phyloP scores from a whole-genome alignment of 2,888 invertebrate genomes.

The Plemyria rubiginata region DNA sequence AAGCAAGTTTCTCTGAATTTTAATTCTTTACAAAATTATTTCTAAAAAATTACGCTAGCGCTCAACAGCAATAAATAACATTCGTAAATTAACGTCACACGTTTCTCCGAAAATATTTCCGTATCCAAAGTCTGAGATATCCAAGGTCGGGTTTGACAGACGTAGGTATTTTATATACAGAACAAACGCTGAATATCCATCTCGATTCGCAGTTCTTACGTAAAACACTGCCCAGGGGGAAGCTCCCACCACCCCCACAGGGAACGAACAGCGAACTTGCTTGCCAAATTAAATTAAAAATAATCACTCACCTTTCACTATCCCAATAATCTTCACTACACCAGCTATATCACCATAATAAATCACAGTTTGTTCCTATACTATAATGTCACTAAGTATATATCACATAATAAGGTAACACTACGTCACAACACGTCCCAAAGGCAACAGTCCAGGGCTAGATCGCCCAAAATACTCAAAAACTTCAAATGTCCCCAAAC shows the following conservation, averaged over 20 bases:
- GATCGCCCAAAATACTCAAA: slow-evolving; percentile 75
- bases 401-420: slow-evolving; percentile 84
- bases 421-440: slow-evolving; percentile 83
- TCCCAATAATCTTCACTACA: slow-evolving; percentile 72
- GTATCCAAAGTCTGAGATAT: slow-evolving; percentile 77
- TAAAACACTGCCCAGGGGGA: slow-evolving; percentile 58
- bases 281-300: slow-evolving; percentile 59
- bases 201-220: slow-evolving; percentile 65
- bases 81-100: slow-evolving; percentile 59
- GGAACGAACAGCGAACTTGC: slow-evolving; percentile 52
- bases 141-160: slow-evolving; percentile 80
- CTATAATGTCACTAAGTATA: slow-evolving; percentile 77
- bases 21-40: slow-evolving; percentile 39
- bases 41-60: slow-evolving; percentile 46
- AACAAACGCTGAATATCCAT: slow-evolving; percentile 59
- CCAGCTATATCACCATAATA: slow-evolving; percentile 81
- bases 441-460: slow-evolving; percentile 81
- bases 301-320: slow-evolving; percentile 70
- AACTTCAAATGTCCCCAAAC: slow-evolving; percentile 78
- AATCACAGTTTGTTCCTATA: slow-evolving; percentile 84
- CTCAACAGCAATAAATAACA: slow-evolving; percentile 57
- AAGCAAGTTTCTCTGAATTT: slow-evolving; percentile 29
- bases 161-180: slow-evolving; percentile 54
- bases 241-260: slow-evolving; percentile 41
- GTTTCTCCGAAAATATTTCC: slow-evolving; percentile 76